phyloP scores from a whole-genome alignment of 2,797 vertebrate species.

The Pangasius larnaudii region DNA sequence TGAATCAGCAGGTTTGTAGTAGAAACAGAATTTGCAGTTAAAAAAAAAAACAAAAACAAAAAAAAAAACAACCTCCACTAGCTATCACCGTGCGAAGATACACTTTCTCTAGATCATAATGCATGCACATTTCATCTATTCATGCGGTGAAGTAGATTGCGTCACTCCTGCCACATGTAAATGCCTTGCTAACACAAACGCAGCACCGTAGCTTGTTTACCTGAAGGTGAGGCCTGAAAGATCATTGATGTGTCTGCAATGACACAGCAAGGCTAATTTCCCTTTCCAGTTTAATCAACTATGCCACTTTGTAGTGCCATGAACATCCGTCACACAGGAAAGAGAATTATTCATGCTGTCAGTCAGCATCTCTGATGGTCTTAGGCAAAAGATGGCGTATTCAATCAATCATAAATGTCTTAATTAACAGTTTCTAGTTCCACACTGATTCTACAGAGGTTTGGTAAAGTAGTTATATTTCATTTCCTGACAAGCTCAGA shows the following conservation, averaged over 20 bases:
- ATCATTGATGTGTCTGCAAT: constrained; percentile 47
- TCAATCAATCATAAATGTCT: constrained; percentile 61
- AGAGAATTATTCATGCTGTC: constrained; percentile 60
- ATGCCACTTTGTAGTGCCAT: constrained; percentile 48
- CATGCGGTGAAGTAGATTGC: not conserved
- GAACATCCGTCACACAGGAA: constrained; percentile 51
- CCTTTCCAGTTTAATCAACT: constrained; percentile 48
- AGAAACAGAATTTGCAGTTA: not conserved
- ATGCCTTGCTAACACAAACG: constrained; percentile 30
- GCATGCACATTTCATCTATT: not conserved
- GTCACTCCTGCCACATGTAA: constrained; percentile 15
- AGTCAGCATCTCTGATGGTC: constrained; percentile 52
- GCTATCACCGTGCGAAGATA: not conserved
- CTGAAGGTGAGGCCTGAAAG: constrained; percentile 44
- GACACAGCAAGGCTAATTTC: constrained; percentile 50
- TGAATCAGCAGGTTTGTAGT: not conserved
- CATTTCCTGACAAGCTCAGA: not conserved
- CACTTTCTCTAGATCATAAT: not conserved
- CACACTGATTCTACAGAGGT: not conserved
- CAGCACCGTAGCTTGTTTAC: constrained; percentile 45
- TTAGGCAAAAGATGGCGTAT: constrained; percentile 40
- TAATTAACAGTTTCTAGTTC: constrained; percentile 38
- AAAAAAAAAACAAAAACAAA: not conserved
- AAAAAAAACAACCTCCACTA: not conserved
- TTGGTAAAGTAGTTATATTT: not conserved